Percentiles rank a stretch among this genome's conserved stretches.
Conservation (phyloP, 2,113 vertebrate genomes). For the Pavo muticus region DNA sequence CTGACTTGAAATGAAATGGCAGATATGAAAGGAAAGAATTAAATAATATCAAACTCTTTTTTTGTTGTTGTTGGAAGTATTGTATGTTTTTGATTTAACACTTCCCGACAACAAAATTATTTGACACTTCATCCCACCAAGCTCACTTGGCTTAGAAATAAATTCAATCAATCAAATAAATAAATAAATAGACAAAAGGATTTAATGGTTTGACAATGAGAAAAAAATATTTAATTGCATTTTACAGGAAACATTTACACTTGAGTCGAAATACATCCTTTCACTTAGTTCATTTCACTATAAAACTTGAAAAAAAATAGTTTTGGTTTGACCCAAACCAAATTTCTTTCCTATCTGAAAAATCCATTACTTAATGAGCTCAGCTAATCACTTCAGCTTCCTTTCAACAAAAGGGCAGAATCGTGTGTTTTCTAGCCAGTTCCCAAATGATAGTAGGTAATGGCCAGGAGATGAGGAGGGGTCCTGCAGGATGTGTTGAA, state of each 20-base stretch:
- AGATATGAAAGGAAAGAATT: neutral
- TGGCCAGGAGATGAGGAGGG: neutral
- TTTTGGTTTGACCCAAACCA: neutral
- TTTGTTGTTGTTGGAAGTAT: neutral
- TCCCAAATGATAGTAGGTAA: neutral
- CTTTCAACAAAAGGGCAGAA: neutral
- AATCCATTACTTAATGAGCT: neutral
- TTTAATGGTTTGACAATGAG: neutral
- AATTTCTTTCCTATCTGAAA: slow-evolving; percentile 2
- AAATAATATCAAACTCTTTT: neutral
- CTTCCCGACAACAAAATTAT: neutral
- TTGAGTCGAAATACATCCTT: slow-evolving; percentile 5
- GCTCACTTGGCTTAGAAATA: neutral
- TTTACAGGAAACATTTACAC: neutral
- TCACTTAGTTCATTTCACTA: neutral
- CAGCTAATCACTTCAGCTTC: neutral
- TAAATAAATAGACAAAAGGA: neutral
- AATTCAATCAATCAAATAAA: neutral
- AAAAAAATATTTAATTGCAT: neutral
- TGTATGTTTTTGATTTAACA: neutral
- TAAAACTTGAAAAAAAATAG: neutral
- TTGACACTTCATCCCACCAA: neutral
- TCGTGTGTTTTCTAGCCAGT: neutral
- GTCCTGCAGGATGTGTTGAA: slow-evolving; percentile 18
- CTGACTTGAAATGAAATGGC: neutral